phyloP scores from a whole-genome alignment of 2,113 vertebrate genomes.

The Erythrocercus mccallii region DNA sequence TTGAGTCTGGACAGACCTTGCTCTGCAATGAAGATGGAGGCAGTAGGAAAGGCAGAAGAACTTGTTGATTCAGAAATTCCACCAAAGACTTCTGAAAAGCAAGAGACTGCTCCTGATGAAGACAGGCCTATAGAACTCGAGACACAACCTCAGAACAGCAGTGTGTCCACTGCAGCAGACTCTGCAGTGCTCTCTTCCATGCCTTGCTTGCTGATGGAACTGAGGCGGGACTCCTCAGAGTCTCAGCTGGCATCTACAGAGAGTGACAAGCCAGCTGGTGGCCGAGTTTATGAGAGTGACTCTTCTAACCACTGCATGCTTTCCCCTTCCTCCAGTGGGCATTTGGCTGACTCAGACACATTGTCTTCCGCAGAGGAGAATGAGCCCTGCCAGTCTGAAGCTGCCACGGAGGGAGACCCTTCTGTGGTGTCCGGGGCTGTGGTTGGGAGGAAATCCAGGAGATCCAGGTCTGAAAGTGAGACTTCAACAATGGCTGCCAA shows the following conservation, averaged over 20 bases:
- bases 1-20: constrained; percentile 66
- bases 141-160: constrained; percentile 78
- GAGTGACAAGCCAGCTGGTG: constrained; percentile 77
- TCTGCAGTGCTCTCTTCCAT: constrained; percentile 85
- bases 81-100: constrained; percentile 78
- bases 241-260: constrained; percentile 86
- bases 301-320: constrained; percentile 96
- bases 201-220: constrained; percentile 95
- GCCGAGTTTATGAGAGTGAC: constrained; percentile 88
- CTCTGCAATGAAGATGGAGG: constrained; percentile 96
- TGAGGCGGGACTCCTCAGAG: constrained; percentile 89
- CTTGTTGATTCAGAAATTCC: constrained; percentile 82
- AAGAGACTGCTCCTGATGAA: constrained; percentile 72
- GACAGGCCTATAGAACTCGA: constrained; percentile 80
- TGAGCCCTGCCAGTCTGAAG: constrained; percentile 63
- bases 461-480: constrained; percentile 93
- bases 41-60: constrained; percentile 87
- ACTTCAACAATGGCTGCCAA: constrained; percentile 92
- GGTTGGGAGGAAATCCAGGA: constrained; percentile 84
- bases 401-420: constrained; percentile 70
- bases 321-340: constrained; percentile 95
- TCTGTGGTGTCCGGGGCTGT: constrained; percentile 60
- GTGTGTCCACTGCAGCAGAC: constrained; percentile 70
- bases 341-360: constrained; percentile 94
- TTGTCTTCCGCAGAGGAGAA: constrained; percentile 92